A percentile compares a stretch with the other conserved stretches of the same genome.
These are phyloP conservation scores for Bugula neritina DNA, from an alignment of 2,888 invertebrate genomes.

Conservation along the genomic window DNA sequence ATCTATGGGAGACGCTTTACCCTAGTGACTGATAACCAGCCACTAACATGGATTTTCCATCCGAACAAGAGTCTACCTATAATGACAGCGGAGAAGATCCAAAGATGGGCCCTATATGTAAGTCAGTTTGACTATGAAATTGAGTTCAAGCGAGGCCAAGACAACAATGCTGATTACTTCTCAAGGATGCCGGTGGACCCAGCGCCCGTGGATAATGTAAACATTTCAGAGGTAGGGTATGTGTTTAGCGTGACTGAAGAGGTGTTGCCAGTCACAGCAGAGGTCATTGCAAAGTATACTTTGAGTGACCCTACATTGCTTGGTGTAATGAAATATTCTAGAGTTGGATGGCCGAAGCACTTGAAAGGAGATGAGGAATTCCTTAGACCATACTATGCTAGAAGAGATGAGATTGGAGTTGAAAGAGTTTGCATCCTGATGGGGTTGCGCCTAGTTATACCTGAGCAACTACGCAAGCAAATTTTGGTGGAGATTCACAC, in stretches of 20 bases:
- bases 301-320: not conserved
- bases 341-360: not conserved
- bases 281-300: not conserved
- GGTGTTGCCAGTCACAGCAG: not conserved
- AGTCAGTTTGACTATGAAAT: slow-evolving; percentile 46
- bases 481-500: not conserved
- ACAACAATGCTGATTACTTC: slow-evolving; percentile 45
- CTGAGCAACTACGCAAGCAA: not conserved
- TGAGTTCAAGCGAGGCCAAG: slow-evolving; percentile 36
- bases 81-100: slow-evolving; percentile 38
- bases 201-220: too few species aligned
- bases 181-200: too few species aligned
- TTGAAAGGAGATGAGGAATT: not conserved
- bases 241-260: not conserved
- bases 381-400: not conserved
- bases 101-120: slow-evolving; percentile 39
- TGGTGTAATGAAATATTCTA: not conserved
- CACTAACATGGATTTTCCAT: slow-evolving; percentile 49
- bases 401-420: not conserved
- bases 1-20: slow-evolving; percentile 52
- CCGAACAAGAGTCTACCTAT: slow-evolving; percentile 38
- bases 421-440: not conserved
- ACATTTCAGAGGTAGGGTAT: too few species aligned
- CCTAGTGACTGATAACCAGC: slow-evolving; percentile 50
- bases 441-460: not conserved